Percentiles rank a stretch among this genome's conserved stretches.
Evolutionary conservation across 2,888 invertebrate genomes (phyloP).

Genomic region (Dugesia japonica): DNA sequence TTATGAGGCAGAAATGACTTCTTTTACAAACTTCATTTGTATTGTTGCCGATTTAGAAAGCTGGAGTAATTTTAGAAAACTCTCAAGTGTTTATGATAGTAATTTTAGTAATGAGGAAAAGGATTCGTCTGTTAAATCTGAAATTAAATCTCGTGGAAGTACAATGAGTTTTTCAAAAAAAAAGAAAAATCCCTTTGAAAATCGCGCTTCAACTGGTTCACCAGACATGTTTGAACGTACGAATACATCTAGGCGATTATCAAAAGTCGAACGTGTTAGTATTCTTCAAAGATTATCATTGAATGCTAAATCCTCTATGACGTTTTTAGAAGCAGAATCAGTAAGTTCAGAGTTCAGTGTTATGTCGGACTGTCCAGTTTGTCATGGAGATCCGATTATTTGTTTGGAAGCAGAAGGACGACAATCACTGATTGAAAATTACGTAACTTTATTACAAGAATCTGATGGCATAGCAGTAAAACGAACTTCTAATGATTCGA

Average conservation of each 20-base stretch:
- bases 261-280: too few species aligned
- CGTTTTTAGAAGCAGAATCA: neutral
- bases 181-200: too few species aligned
- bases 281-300: too few species aligned
- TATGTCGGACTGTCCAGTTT: neutral
- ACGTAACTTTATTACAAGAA: neutral
- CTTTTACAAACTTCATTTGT: neutral
- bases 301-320: too few species aligned
- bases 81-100: neutral
- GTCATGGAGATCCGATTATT: conserved; percentile 3
- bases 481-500: neutral
- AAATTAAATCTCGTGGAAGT: too few species aligned
- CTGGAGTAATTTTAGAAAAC: neutral
- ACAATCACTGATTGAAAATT: neutral
- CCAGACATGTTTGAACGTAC: too few species aligned
- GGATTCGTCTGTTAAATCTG: neutral
- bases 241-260: too few species aligned
- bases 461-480: neutral
- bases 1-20: neutral
- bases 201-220: too few species aligned
- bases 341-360: neutral
- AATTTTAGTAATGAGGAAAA: neutral
- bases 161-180: too few species aligned
- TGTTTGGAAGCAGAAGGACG: neutral
- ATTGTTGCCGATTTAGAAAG: neutral